Evolutionary conservation across 2,797 vertebrate species (phyloP).

Genomic region (Sebastes trivittatus): DNA sequence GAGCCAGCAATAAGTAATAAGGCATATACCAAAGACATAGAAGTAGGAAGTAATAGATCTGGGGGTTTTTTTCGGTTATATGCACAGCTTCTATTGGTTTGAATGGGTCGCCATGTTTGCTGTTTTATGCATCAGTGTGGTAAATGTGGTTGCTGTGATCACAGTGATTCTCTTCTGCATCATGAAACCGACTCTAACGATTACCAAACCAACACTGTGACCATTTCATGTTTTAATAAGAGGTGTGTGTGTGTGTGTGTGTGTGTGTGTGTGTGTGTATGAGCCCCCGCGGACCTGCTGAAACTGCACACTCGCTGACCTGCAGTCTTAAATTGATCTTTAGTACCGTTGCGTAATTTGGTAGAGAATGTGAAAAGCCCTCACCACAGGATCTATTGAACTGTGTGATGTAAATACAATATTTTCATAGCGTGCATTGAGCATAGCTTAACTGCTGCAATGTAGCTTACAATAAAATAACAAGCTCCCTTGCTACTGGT

Average conservation of each 20-base stretch:
- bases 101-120: neutral
- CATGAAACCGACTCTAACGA: neutral
- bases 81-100: neutral
- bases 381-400: neutral
- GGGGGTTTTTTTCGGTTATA: neutral
- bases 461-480: neutral
- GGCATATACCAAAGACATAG: neutral
- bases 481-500: neutral
- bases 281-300: neutral
- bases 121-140: neutral
- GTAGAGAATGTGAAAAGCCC: neutral
- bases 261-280: neutral
- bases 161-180: neutral
- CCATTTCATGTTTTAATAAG: neutral
- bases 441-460: neutral
- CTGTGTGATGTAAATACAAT: neutral
- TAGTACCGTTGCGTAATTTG: neutral
- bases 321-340: neutral
- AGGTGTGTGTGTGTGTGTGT: neutral
- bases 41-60: neutral
- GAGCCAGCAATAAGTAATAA: neutral
- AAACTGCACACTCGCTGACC: neutral
- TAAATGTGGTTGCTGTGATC: neutral
- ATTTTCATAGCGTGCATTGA: neutral
- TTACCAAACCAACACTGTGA: neutral